A percentile compares a stretch with the other conserved stretches of the same genome.
phyloP scores from a whole-genome alignment of 2,888 invertebrate species.

The Phania funesta region DNA sequence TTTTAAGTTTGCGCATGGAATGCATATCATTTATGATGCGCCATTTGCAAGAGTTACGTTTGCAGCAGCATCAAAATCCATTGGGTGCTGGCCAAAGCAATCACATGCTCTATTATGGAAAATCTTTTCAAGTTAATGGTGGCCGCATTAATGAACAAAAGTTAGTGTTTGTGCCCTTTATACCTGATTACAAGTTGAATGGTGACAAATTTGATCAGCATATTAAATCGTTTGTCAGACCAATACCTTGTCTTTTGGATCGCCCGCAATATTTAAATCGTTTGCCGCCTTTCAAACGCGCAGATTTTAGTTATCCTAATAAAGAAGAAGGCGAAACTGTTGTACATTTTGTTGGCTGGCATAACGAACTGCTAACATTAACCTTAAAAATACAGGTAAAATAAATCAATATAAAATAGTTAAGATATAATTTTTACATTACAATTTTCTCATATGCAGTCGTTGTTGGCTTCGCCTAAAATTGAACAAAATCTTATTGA shows the following conservation, averaged over 20 bases:
- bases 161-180: slow-evolving; percentile 74
- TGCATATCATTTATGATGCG: slow-evolving; percentile 76
- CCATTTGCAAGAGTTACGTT: slow-evolving; percentile 69
- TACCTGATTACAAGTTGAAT: slow-evolving; percentile 76
- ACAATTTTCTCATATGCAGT: slow-evolving; percentile 57
- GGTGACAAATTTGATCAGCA: slow-evolving; percentile 73
- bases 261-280: slow-evolving; percentile 78
- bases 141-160: slow-evolving; percentile 47
- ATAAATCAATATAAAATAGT: neutral
- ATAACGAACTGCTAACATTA: slow-evolving; percentile 75
- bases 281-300: slow-evolving; percentile 77
- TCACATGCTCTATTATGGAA: slow-evolving; percentile 35
- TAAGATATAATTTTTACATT: neutral
- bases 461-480: slow-evolving; percentile 83
- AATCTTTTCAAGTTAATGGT: neutral
- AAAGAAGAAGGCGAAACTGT: slow-evolving; percentile 76
- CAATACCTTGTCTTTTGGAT: slow-evolving; percentile 77
- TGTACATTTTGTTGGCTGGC: slow-evolving; percentile 77
- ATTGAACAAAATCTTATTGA: slow-evolving; percentile 80
- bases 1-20: slow-evolving; percentile 76
- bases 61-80: slow-evolving; percentile 59
- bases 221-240: slow-evolving; percentile 74
- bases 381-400: slow-evolving; percentile 76
- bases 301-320: slow-evolving; percentile 76
- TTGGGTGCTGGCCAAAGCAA: slow-evolving; percentile 1